Conservation (phyloP, 2,113 vertebrate species). For the Silurus meridionalis region DNA sequence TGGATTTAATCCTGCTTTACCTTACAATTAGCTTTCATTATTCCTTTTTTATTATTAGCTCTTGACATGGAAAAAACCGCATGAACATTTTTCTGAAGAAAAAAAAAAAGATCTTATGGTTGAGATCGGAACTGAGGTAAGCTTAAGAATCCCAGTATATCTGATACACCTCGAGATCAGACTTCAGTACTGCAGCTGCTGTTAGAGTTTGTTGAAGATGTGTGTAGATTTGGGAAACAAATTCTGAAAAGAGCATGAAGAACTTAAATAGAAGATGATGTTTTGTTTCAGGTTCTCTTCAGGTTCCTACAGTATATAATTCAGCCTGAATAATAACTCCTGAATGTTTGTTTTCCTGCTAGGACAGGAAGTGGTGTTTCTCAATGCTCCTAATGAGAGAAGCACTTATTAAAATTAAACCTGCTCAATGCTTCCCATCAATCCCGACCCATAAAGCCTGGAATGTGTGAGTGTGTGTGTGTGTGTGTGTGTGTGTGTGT, state of each 20-base stretch:
- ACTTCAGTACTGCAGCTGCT: neutral
- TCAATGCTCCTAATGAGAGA: slow-evolving; percentile 72
- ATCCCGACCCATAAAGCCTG: slow-evolving; percentile 69
- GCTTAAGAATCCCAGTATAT: neutral
- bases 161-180: neutral
- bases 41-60: too few relatives aligned
- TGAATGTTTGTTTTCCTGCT: neutral
- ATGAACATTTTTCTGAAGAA: neutral
- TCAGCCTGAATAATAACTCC: neutral
- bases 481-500: slow-evolving; percentile 70
- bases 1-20: neutral
- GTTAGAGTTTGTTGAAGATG: neutral
- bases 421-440: slow-evolving; percentile 72
- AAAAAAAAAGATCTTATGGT: neutral
- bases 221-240: neutral
- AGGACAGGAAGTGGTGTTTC: slow-evolving; percentile 30
- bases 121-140: neutral
- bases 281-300: neutral
- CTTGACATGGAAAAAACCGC: neutral
- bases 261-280: neutral
- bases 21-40: neutral
- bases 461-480: slow-evolving; percentile 64
- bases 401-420: slow-evolving; percentile 67
- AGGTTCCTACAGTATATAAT: neutral
- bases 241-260: too few relatives aligned